Percentiles rank a stretch among this genome's conserved stretches.
Conservation (phyloP, 2,797 vertebrate species). For the Benthosema pterotum region DNA sequence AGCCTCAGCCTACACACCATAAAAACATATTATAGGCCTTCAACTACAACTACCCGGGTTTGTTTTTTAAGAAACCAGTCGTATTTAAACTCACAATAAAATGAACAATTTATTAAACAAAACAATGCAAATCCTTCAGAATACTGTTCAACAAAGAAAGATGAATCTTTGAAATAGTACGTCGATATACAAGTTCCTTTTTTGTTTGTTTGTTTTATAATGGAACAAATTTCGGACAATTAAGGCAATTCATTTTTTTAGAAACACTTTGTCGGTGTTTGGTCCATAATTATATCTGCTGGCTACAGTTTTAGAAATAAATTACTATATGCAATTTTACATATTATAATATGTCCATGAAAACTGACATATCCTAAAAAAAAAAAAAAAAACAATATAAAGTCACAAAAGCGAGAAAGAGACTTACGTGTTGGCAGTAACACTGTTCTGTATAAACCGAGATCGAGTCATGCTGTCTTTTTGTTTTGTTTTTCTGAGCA, state of each 20-base stretch:
- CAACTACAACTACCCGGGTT: too few relatives aligned
- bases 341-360: conserved; percentile 91
- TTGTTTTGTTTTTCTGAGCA: conserved; percentile 61
- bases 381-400: conserved; percentile 73
- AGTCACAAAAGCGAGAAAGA: conserved; percentile 83
- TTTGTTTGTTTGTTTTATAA: conserved; percentile 83
- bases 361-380: conserved; percentile 81
- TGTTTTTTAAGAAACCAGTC: conserved; percentile 86
- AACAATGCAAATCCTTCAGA: conserved; percentile 94
- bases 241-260: conserved; percentile 90
- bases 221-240: conserved; percentile 85
- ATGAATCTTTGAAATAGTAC: conserved; percentile 90
- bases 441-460: conserved; percentile 93
- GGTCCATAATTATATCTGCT: conserved; percentile 95
- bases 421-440: conserved; percentile 98
- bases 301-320: conserved; percentile 99
- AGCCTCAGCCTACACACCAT: conserved; percentile 12
- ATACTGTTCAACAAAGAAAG: conserved; percentile 91
- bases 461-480: conserved; percentile 81
- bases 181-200: conserved; percentile 94
- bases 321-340: conserved; percentile 99
- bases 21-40: conserved; percentile 19
- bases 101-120: conserved; percentile 99
- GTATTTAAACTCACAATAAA: conserved; percentile 89
- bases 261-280: conserved; percentile 93